These are phyloP conservation scores for Gobionotothen gibberifrons DNA, from an alignment of 2,797 vertebrate species.

Conservation along the genomic window DNA sequence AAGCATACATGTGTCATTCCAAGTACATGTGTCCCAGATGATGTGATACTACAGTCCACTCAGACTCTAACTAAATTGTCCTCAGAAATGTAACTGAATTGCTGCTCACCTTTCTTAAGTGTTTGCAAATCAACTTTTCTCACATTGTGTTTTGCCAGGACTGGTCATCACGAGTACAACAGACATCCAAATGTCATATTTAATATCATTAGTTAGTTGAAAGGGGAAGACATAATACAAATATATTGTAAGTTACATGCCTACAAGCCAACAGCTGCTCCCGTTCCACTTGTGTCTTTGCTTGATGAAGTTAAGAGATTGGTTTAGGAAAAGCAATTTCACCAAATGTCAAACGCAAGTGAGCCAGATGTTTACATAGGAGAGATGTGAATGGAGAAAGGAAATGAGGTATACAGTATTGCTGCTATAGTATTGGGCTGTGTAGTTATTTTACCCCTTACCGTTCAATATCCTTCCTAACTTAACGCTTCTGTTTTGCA, in stretches of 20 bases:
- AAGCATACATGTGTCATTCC: not conserved
- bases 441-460: slow-evolving; percentile 19
- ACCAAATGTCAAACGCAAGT: slow-evolving; percentile 58
- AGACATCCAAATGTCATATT: slow-evolving; percentile 27
- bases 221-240: slow-evolving; percentile 33
- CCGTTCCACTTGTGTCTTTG: slow-evolving; percentile 21
- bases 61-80: not conserved
- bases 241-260: slow-evolving; percentile 46
- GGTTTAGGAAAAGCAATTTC: slow-evolving; percentile 64
- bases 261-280: slow-evolving; percentile 67
- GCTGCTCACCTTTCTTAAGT: not conserved
- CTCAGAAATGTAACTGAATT: not conserved
- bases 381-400: slow-evolving; percentile 24
- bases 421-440: slow-evolving; percentile 1
- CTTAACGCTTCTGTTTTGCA: slow-evolving; percentile 6
- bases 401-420: slow-evolving; percentile 1
- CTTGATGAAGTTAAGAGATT: slow-evolving; percentile 67
- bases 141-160: slow-evolving; percentile 8
- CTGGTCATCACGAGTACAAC: slow-evolving; percentile 22
- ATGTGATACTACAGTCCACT: not conserved
- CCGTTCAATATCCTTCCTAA: slow-evolving; percentile 3
- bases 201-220: slow-evolving; percentile 41
- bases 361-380: slow-evolving; percentile 53
- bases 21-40: not conserved
- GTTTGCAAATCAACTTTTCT: not conserved